phyloP scores from a whole-genome alignment of 2,113 vertebrate species.

The Hemiprocne comata region DNA sequence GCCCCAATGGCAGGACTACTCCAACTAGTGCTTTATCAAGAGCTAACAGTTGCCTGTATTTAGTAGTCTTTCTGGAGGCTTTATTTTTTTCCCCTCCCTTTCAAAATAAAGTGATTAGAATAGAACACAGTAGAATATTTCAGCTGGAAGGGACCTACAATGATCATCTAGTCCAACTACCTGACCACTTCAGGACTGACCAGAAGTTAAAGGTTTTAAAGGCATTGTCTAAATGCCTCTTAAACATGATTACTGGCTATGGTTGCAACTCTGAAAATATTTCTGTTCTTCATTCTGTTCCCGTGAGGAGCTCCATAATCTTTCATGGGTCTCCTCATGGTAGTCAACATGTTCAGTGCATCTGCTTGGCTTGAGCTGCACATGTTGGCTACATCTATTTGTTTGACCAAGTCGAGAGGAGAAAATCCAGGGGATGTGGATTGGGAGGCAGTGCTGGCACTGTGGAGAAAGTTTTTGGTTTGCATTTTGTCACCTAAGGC shows the following conservation, averaged over 20 bases:
- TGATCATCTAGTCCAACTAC: neutral
- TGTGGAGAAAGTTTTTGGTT: accelerated
- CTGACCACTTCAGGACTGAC: neutral
- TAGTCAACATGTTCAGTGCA: neutral
- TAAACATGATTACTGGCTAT: neutral
- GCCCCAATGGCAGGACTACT: neutral
- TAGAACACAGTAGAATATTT: neutral
- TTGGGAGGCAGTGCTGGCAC: neutral
- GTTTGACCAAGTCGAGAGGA: neutral
- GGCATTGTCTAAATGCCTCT: neutral
- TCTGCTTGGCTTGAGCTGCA: neutral
- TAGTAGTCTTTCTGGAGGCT: neutral
- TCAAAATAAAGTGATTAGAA: neutral
- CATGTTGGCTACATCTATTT: neutral
- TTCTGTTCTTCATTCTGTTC: neutral
- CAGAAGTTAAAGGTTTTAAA: neutral
- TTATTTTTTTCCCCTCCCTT: neutral
- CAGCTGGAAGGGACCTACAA: neutral
- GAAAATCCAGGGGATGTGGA: neutral
- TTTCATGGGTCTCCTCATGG: neutral
- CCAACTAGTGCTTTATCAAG: neutral
- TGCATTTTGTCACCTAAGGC: neutral
- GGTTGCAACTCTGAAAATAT: neutral
- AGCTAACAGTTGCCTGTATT: neutral
- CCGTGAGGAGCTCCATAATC: neutral